These are phyloP conservation scores for Silurus meridionalis DNA, from an alignment of 2,113 vertebrate species.

Conservation along the genomic window DNA sequence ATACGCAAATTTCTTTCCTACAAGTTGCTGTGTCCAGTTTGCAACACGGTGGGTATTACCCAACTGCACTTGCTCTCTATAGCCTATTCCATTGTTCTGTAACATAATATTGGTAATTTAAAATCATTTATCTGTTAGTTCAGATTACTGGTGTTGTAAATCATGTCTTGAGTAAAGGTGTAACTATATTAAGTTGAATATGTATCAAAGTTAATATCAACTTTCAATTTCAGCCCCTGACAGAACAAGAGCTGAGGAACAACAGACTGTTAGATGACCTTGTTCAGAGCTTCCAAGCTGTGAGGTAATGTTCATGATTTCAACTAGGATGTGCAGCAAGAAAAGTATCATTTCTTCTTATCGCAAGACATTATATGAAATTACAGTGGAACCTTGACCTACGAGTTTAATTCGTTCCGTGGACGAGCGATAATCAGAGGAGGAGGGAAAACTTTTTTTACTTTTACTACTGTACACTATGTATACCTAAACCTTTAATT, in stretches of 20 bases:
- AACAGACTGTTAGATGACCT: slow-evolving; percentile 89
- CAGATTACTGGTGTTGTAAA: background rate
- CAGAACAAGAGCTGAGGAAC: slow-evolving; percentile 87
- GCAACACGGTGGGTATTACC: slow-evolving; percentile 83
- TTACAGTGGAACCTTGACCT: no score
- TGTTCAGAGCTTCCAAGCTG: slow-evolving; percentile 80
- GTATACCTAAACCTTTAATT: no score
- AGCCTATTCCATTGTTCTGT: background rate
- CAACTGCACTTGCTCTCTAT: background rate
- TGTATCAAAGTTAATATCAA: background rate
- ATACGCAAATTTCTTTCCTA: slow-evolving; percentile 91
- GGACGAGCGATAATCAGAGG: no score
- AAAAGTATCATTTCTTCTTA: background rate
- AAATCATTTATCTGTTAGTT: background rate
- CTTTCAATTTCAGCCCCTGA: slow-evolving; percentile 73
- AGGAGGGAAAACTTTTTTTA: no score
- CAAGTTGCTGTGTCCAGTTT: slow-evolving; percentile 89
- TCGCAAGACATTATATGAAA: background rate
- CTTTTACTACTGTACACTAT: no score
- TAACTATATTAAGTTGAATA: no score
- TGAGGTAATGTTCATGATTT: slow-evolving; percentile 73
- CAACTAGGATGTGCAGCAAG: background rate
- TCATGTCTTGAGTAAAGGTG: background rate
- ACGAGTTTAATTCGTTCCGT: no score
- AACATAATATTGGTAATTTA: background rate